These are phyloP conservation scores for Xylocopa sonorina DNA, from an alignment of 1,140 invertebrate species.

Conservation along the genomic window DNA sequence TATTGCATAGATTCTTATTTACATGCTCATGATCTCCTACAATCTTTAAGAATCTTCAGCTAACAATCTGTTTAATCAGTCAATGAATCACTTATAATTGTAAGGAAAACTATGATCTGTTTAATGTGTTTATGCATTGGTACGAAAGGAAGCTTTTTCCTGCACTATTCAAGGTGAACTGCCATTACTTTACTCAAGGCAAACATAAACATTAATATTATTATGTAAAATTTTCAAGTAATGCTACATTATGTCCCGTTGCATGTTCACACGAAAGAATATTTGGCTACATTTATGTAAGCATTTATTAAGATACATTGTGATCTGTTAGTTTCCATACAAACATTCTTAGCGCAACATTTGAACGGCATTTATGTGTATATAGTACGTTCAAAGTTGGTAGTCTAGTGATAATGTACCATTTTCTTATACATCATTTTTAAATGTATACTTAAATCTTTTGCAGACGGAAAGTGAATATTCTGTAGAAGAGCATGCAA, in stretches of 20 bases:
- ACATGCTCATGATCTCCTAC: background rate
- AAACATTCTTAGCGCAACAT: too few species aligned
- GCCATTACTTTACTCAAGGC: constrained; percentile 49
- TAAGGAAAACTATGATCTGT: background rate
- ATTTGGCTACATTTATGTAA: too few species aligned
- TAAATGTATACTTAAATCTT: constrained; percentile 42
- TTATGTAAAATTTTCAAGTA: constrained; percentile 6
- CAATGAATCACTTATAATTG: constrained; percentile 1
- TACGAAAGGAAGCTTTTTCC: constrained; percentile 56
- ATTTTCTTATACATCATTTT: background rate
- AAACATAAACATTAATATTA: constrained; percentile 42
- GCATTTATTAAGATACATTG: too few species aligned
- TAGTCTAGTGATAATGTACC: background rate
- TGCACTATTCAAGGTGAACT: constrained; percentile 60
- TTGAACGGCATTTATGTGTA: too few species aligned
- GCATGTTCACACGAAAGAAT: too few species aligned
- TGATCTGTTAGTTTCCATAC: too few species aligned
- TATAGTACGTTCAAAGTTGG: too few species aligned
- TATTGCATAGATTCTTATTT: background rate
- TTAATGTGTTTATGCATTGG: constrained; percentile 39
- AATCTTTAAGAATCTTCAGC: background rate
- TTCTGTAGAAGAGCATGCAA: constrained; percentile 89
- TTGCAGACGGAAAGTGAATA: constrained; percentile 93
- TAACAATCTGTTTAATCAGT: background rate
- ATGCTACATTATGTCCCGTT: background rate